Evolutionary conservation across 1,140 invertebrate genomes (phyloP), one percentile per base, ranked within the genome.

Genomic region (Bicyclus anynana): DNA sequence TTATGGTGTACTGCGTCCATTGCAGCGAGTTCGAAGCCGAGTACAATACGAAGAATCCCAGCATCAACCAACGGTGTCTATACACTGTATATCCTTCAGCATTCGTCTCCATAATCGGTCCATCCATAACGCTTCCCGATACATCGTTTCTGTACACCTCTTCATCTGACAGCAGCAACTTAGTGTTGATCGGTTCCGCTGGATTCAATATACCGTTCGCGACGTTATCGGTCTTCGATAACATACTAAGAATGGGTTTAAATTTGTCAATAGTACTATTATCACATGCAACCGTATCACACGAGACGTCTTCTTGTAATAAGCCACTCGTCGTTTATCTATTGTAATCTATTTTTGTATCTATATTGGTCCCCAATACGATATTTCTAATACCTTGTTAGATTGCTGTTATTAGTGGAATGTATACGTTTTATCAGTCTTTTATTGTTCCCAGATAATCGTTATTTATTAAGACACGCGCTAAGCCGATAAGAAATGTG

Each of bases 1-100:
- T 97, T 70, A 97, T 97, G 49, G 94, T 93, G 87, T 94, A 97
- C 87, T 97, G 94, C 48, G 95, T 94, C 96, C 96, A 97, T 77
- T 97, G 95, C 91, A 94, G 93, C 51, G 93, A 93, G 85, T 98
- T 99, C 53, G 94, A 95, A 52, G 96, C 93, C 5, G 97, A 98
- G 79, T 95, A 98, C 7, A 95, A 59, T 4, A 96, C 94, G 84
- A 99, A 99, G 23, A 99, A 91, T 9, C 82, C 78, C 29, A 99
- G 87, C 55, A 98, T 95, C 5, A 97, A 48, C 96, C 96, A 99
- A 87, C 98, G 87, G 52, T 89, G 90, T 55, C 86, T 91, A 78
- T 94, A 96, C 7, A 96, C 80, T 49, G 55, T 66, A 49, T 82
- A 77, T 2, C 20, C 46, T 17, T 53, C 33, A n/a, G 38, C 51